Conservation (phyloP, 2,113 vertebrate genomes). For the Sebastes schlegelii region DNA sequence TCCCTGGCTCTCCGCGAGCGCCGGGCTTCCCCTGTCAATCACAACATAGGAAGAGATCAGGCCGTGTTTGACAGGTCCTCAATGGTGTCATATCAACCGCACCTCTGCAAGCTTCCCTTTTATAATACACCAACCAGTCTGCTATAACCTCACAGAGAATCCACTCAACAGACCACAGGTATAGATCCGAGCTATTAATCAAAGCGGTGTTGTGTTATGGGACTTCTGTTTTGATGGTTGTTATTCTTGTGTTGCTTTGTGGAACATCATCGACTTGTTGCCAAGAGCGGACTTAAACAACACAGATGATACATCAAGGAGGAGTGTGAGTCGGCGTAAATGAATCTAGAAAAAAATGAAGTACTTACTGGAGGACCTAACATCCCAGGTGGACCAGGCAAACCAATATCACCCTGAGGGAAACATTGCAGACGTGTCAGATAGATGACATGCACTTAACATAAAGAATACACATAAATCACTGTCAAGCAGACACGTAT, state of each 20-base stretch:
- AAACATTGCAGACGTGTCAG: constrained; percentile 57
- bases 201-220: not conserved
- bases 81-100: constrained; percentile 61
- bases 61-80: constrained; percentile 68
- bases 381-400: constrained; percentile 84
- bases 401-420: constrained; percentile 88
- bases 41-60: constrained; percentile 66
- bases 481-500: constrained; percentile 29
- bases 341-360: not conserved
- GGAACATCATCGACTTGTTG: constrained; percentile 43
- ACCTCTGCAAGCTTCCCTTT: constrained; percentile 52
- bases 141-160: constrained; percentile 28
- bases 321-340: not conserved
- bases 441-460: constrained; percentile 20
- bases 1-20: constrained; percentile 87
- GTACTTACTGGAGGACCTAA: constrained; percentile 85
- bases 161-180: constrained; percentile 2
- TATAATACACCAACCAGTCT: constrained; percentile 35
- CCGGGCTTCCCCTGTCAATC: constrained; percentile 92
- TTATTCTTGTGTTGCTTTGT: constrained; percentile 25
- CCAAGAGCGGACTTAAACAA: constrained; percentile 48
- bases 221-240: constrained; percentile 20
- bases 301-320: constrained; percentile 47
- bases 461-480: constrained; percentile 45
- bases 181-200: not conserved